phyloP scores from a whole-genome alignment of 1,140 invertebrate species.

The Euwallacea similis region DNA sequence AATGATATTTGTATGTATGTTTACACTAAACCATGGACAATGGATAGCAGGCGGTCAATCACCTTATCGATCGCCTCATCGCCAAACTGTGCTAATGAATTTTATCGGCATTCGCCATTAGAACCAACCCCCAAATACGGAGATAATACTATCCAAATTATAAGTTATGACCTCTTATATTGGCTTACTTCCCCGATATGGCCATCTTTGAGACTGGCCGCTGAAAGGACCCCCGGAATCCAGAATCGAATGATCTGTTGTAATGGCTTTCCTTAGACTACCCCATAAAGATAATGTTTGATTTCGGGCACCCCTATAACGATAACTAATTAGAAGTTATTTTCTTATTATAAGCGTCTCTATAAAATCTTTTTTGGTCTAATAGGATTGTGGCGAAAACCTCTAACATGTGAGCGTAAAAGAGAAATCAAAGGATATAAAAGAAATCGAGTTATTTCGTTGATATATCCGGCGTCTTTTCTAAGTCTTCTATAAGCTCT shows the following conservation, averaged over 20 bases:
- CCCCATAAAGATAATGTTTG: slow-evolving; percentile 30
- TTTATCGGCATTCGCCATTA: slow-evolving; percentile 45
- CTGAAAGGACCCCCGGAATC: slow-evolving; percentile 25
- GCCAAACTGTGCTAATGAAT: slow-evolving; percentile 40
- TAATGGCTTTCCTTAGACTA: slow-evolving; percentile 20
- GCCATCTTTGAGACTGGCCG: slow-evolving; percentile 30
- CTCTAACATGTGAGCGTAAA: slow-evolving; percentile 24
- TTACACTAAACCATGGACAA: too few species aligned
- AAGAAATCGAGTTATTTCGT: slow-evolving; percentile 38
- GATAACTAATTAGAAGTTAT: slow-evolving; percentile 30
- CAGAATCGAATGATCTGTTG: slow-evolving; percentile 32
- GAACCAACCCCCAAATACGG: slow-evolving; percentile 32
- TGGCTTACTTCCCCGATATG: slow-evolving; percentile 43
- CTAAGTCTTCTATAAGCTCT: slow-evolving; percentile 43
- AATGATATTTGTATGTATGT: too few species aligned
- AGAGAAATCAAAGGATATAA: slow-evolving; percentile 38
- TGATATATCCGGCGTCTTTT: slow-evolving; percentile 36
- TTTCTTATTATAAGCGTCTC: neutral
- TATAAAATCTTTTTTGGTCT: neutral
- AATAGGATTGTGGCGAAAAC: slow-evolving; percentile 30
- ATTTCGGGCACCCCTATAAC: slow-evolving; percentile 28
- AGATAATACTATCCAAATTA: slow-evolving; percentile 47
- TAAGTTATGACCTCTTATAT: slow-evolving; percentile 48
- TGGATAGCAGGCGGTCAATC: neutral
- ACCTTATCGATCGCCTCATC: neutral